Evolutionary conservation across 2,888 invertebrate genomes (phyloP), one percentile per base, ranked within the genome.

Genomic region (Drosophila diplacantha): DNA sequence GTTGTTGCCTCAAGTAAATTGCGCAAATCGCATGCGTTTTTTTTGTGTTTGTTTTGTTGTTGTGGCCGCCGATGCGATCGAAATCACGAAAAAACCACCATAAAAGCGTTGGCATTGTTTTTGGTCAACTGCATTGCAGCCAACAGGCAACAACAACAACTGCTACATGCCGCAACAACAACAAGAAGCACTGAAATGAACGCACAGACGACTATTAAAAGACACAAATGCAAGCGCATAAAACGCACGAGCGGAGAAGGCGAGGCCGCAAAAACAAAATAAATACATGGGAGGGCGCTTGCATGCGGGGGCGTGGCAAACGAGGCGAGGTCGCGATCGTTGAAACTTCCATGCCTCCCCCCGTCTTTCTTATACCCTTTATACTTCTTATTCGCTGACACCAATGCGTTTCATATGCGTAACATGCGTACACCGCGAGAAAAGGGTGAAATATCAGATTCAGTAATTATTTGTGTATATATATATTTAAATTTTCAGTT

Each of bases 61-160:
- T 44, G 62, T 60, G 60, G 71, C 73, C 51, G 73, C 54, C 66
- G 76, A 57, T 64, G 46, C 58, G 79, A 77, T 77, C 75, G 58
- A 74, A 70, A 82, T 77, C 81, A 70, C 49, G 49, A 63, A 61
- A 56, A 67, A 58, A 35, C 46, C 53, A 55, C 65, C 64, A 71
- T 82, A 82, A 82, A 82, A 66, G 81, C 72, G 67, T 56, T 56
- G 49, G 72, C 81, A 74, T 77, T 82, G 83, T 77, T 72, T 77
- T 80, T 77, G 81, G 72, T 64, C 72, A 77, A 70, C 77, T 74
- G 77, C 83, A 77, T 68, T 77, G 77, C 83, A 64, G 83, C 39
- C 59, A 59, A 52, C 41, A 35, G 51, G 24, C 18, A 34, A 11
- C 32, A 34, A 26, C 32, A 53, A 24, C 22, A 52, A 32, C 26